Conservation (phyloP, 2,888 invertebrate genomes). For the Epicampocera succincta region DNA sequence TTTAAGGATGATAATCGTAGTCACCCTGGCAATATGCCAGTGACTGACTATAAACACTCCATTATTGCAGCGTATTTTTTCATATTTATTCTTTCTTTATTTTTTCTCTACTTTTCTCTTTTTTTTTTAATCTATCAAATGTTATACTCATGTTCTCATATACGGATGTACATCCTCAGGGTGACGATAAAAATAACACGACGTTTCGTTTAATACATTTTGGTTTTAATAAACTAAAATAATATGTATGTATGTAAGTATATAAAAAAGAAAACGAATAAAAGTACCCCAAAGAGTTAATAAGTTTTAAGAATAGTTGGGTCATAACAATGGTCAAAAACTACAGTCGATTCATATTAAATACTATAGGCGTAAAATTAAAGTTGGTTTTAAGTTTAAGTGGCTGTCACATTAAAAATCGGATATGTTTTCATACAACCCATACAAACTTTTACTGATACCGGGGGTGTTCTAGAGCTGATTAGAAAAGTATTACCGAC, state of each 20-base stretch:
- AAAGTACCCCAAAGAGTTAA: neutral
- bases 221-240: conserved; percentile 13
- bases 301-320: too few species aligned
- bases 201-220: conserved; percentile 26
- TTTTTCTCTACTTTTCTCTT: conserved; percentile 46
- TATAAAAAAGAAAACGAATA: neutral
- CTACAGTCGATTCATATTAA: too few species aligned
- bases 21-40: conserved; percentile 38
- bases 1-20: conserved; percentile 47
- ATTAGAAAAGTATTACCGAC: too few species aligned
- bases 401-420: too few species aligned
- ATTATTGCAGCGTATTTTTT: conserved; percentile 40
- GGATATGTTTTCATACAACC: too few species aligned
- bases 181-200: conserved; percentile 66
- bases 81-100: neutral
- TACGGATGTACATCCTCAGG: conserved; percentile 65
- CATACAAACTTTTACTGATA: too few species aligned
- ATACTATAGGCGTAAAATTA: too few species aligned
- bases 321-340: too few species aligned
- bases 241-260: neutral
- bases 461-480: too few species aligned
- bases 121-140: conserved; percentile 68
- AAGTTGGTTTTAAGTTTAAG: too few species aligned
- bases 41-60: conserved; percentile 53
- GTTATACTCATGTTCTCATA: conserved; percentile 42